A percentile compares a stretch with the other conserved stretches of the same genome.
These are phyloP conservation scores for Pachycephala philippinensis DNA, from an alignment of 2,113 vertebrate genomes.

Conservation along the genomic window DNA sequence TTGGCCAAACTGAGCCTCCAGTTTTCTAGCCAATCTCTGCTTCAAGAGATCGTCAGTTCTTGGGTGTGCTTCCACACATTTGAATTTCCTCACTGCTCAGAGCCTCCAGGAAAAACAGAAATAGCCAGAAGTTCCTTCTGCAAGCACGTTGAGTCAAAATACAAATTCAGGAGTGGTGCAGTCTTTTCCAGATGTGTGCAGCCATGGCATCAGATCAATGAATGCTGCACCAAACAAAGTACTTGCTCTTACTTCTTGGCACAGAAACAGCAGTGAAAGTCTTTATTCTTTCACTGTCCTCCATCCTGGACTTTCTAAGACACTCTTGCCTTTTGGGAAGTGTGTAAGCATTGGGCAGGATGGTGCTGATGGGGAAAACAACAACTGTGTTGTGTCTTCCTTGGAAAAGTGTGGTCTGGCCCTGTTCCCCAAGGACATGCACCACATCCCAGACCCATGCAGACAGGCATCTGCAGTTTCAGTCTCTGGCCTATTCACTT, in stretches of 20 bases:
- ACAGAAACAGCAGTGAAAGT: not conserved
- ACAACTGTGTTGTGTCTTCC: not conserved
- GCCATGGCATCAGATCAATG: not conserved
- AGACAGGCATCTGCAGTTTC: not conserved
- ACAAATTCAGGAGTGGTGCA: not conserved
- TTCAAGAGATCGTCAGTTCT: conserved; percentile 12
- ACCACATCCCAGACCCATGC: not conserved
- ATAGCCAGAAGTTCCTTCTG: conserved; percentile 13
- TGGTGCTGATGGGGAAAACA: not conserved
- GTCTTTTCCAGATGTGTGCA: not conserved
- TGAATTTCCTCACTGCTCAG: conserved; percentile 38
- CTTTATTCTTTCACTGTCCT: not conserved
- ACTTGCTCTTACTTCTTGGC: not conserved
- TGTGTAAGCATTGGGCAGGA: not conserved
- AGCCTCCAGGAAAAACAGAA: conserved; percentile 50
- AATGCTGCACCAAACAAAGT: not conserved
- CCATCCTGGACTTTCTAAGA: not conserved
- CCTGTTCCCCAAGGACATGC: not conserved
- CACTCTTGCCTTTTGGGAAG: not conserved
- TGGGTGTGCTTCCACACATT: conserved; percentile 57
- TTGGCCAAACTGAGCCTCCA: conserved; percentile 37
- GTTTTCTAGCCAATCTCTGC: conserved; percentile 28
- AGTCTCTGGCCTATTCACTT: not conserved
- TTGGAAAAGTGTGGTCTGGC: not conserved
- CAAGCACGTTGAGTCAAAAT: not conserved